Evolutionary conservation across 2,113 vertebrate species (phyloP).

Genomic region (Rhagologus leucostigma): DNA sequence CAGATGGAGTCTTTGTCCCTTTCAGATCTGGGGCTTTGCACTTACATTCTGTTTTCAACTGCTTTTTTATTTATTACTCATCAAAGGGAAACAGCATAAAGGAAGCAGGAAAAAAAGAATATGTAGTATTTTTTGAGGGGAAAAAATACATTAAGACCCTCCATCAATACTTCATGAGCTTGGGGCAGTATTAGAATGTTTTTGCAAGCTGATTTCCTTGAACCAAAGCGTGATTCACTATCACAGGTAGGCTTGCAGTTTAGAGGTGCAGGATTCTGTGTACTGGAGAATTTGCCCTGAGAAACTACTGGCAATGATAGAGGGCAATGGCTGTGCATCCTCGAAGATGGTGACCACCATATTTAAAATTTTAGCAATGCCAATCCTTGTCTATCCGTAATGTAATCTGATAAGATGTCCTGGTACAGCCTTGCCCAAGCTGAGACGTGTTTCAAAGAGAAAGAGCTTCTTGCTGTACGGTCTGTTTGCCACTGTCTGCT

Average conservation of each 20-base stretch:
- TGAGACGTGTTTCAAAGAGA: neutral
- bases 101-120: neutral
- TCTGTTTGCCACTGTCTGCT: neutral
- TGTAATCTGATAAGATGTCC: neutral
- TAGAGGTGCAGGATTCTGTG: neutral
- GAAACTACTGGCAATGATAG: neutral
- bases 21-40: constrained; percentile 35
- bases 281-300: neutral
- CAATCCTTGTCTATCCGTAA: neutral
- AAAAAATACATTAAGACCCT: neutral
- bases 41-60: constrained; percentile 15
- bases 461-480: neutral
- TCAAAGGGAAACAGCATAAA: constrained; percentile 3
- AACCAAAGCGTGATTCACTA: neutral
- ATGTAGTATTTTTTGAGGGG: neutral
- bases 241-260: neutral
- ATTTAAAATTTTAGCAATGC: neutral
- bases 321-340: neutral
- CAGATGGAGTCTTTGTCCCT: constrained; percentile 54
- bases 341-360: neutral
- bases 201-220: neutral
- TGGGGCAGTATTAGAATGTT: neutral
- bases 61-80: constrained; percentile 40
- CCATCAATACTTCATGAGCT: neutral
- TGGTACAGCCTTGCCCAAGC: neutral